Percentiles rank a stretch among this genome's conserved stretches.
These are phyloP conservation scores for Pandemis corylana DNA, from an alignment of 2,888 invertebrate species.

Conservation along the genomic window DNA sequence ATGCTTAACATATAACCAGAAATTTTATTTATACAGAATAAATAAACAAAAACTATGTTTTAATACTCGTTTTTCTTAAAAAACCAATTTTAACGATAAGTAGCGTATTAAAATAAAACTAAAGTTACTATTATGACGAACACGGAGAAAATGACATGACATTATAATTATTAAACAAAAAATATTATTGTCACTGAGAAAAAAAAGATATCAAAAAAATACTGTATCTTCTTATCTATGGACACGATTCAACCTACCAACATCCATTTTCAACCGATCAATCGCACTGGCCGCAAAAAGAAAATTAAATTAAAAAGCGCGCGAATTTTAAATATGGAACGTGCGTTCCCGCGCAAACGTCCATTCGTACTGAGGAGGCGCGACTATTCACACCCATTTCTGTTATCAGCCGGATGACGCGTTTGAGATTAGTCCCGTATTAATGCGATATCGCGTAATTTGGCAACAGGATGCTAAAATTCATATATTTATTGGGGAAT, in stretches of 20 bases:
- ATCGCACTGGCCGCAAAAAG: constrained; percentile 14
- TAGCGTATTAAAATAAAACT: no score
- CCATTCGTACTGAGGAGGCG: constrained; percentile 39
- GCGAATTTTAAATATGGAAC: constrained; percentile 32
- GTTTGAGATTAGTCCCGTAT: constrained; percentile 30
- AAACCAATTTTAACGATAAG: no score
- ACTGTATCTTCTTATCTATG: background rate
- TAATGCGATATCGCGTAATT: constrained; percentile 12
- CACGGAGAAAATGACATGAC: no score
- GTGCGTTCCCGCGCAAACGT: constrained; percentile 29
- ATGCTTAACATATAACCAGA: no score
- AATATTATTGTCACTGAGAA: background rate
- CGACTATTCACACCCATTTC: constrained; percentile 38
- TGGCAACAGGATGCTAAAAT: constrained; percentile 15
- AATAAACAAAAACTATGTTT: no score
- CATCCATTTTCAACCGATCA: constrained; percentile 23
- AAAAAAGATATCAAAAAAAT: background rate
- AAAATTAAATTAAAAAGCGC: constrained; percentile 17
- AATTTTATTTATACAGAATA: no score
- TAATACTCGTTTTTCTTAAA: no score
- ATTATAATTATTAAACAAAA: no score
- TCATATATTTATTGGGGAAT: background rate
- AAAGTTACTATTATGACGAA: no score
- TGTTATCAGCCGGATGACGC: constrained; percentile 36
- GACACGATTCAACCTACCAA: constrained; percentile 19